A percentile compares a stretch with the other conserved stretches of the same genome.
These are phyloP conservation scores for Drosophila lowei DNA, from an alignment of 1,140 invertebrate species.

Conservation along the genomic window DNA sequence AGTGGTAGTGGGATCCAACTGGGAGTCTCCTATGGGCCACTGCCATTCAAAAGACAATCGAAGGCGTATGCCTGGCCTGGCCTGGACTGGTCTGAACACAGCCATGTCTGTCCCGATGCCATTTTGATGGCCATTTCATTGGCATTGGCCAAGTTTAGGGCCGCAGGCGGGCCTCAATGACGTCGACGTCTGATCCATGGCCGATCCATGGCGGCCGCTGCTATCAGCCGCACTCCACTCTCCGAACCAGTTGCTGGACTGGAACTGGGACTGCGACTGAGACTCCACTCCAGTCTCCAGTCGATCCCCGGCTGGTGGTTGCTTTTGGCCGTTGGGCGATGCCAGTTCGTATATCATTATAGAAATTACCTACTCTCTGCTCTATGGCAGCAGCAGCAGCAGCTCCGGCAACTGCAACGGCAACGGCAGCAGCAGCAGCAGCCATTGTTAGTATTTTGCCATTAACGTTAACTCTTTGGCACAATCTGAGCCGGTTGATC, in stretches of 20 bases:
- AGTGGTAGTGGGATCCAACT: no score
- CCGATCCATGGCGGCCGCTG: slow-evolving; percentile 43
- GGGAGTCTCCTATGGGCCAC: slow-evolving; percentile 6
- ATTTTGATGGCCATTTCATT: slow-evolving; percentile 54
- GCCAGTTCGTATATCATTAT: slow-evolving; percentile 82
- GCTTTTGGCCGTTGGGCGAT: slow-evolving; percentile 65
- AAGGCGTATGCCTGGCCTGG: slow-evolving; percentile 30
- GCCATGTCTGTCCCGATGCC: slow-evolving; percentile 39
- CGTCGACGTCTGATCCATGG: slow-evolving; percentile 31
- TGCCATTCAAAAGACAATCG: slow-evolving; percentile 28
- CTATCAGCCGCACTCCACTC: slow-evolving; percentile 43
- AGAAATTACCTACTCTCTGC: slow-evolving; percentile 78
- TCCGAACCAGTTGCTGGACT: slow-evolving; percentile 22
- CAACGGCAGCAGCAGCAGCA: slow-evolving; percentile 13
- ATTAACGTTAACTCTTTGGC: slow-evolving; percentile 79
- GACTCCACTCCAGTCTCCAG: slow-evolving; percentile 10
- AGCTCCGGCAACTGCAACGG: no score
- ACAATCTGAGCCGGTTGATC: slow-evolving; percentile 68
- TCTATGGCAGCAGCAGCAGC: slow-evolving; percentile 15
- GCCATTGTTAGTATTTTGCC: slow-evolving; percentile 79
- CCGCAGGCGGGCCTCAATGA: slow-evolving; percentile 16
- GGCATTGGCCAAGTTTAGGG: slow-evolving; percentile 38
- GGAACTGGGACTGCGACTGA: slow-evolving; percentile 2
- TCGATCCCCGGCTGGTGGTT: slow-evolving; percentile 25
- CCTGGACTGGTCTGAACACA: no score